Conservation (phyloP, 2,113 vertebrate genomes). For the Callopanchax toddi region DNA sequence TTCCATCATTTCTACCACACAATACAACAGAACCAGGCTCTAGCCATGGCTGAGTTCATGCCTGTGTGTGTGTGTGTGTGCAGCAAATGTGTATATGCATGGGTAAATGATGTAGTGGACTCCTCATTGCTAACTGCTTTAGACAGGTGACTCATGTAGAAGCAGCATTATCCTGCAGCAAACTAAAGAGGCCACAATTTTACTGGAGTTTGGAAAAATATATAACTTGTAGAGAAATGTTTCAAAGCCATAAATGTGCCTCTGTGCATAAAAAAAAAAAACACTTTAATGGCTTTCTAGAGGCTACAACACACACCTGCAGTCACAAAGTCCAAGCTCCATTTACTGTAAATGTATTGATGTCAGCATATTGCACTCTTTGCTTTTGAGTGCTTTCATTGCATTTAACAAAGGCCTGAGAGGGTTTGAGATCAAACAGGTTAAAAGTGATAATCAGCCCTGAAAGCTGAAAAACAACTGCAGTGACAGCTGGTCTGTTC, state of each 20-base stretch:
- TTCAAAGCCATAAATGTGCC: conserved; percentile 16
- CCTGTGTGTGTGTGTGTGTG: background rate
- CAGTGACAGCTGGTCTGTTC: background rate
- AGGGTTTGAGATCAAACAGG: background rate
- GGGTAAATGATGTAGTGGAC: conserved; percentile 17
- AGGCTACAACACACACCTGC: background rate
- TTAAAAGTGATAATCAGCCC: conserved; percentile 1
- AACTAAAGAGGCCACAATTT: conserved; percentile 19
- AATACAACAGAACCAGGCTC: conserved; percentile 10
- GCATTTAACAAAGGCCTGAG: background rate
- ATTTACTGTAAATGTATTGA: conserved; percentile 18
- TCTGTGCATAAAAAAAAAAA: conserved; percentile 9
- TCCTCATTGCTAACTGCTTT: conserved; percentile 27
- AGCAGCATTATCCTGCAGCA: conserved; percentile 38
- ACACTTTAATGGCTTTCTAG: conserved; percentile 30
- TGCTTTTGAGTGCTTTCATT: conserved; percentile 7
- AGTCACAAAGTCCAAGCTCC: conserved; percentile 8
- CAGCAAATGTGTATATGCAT: conserved; percentile 22
- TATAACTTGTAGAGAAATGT: conserved; percentile 26
- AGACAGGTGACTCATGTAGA: conserved; percentile 63
- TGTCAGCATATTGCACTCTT: background rate
- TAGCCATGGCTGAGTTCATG: conserved; percentile 5
- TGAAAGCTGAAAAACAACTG: conserved; percentile 1
- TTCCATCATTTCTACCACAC: conserved; percentile 45
- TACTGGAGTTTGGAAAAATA: conserved; percentile 36